A percentile compares a stretch with the other conserved stretches of the same genome.
Conservation (phyloP, 2,113 vertebrate genomes). For the Thunnus thynnus region DNA sequence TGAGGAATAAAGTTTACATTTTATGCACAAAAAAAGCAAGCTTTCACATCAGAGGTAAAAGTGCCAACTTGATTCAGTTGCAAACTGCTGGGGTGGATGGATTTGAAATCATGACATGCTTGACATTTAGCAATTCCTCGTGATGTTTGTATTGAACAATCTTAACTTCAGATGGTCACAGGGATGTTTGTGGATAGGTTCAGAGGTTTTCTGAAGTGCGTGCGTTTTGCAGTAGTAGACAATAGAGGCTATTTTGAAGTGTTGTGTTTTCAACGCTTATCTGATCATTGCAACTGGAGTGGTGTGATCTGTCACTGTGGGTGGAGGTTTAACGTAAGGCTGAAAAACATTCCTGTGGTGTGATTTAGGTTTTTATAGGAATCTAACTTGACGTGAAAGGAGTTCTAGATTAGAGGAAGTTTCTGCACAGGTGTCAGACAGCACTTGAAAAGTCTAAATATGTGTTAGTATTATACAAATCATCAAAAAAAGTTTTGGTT, state of each 20-base stretch:
- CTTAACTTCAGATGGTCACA: slow-evolving; percentile 32
- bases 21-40: slow-evolving; percentile 43
- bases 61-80: slow-evolving; percentile 60
- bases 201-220: background rate
- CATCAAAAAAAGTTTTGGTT: background rate
- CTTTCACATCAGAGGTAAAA: slow-evolving; percentile 32
- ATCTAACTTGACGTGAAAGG: slow-evolving; percentile 4
- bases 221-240: slow-evolving; percentile 25
- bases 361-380: slow-evolving; percentile 1
- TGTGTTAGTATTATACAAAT: background rate
- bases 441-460: slow-evolving; percentile 1
- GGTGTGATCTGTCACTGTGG: background rate
- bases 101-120: slow-evolving; percentile 16
- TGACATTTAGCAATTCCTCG: slow-evolving; percentile 24
- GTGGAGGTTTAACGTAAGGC: slow-evolving; percentile 4
- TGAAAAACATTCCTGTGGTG: slow-evolving; percentile 35
- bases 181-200: background rate
- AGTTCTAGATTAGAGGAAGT: background rate
- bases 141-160: slow-evolving; percentile 50
- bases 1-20: slow-evolving; percentile 67
- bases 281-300: background rate
- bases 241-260: slow-evolving; percentile 29
- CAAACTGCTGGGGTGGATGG: slow-evolving; percentile 34
- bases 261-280: slow-evolving; percentile 33
- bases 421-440: slow-evolving; percentile 1